These are phyloP conservation scores for Origma solitaria DNA, from an alignment of 2,113 vertebrate species.

Conservation along the genomic window DNA sequence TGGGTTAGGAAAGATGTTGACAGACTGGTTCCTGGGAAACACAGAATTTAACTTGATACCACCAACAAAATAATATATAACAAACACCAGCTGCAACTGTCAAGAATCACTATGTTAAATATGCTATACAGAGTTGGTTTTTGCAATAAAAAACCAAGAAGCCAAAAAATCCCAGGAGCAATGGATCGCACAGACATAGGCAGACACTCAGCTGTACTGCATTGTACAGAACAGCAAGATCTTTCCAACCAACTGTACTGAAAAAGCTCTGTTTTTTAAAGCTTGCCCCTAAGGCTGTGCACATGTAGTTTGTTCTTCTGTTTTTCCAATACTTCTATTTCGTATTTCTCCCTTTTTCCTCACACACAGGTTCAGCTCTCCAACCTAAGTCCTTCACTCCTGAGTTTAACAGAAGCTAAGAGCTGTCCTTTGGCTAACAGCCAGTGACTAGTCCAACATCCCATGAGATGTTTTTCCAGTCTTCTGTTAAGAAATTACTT, in stretches of 20 bases:
- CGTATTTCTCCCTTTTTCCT: neutral
- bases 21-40: slow-evolving; percentile 4
- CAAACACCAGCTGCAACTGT: slow-evolving; percentile 45
- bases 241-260: neutral
- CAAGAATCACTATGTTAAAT: neutral
- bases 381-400: neutral
- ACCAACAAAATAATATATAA: slow-evolving; percentile 32
- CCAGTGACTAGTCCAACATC: neutral
- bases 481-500: neutral
- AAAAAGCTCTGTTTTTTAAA: neutral
- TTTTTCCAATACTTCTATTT: neutral
- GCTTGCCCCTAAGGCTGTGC: neutral
- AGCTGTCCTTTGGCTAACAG: neutral
- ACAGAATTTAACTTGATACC: neutral
- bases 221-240: neutral
- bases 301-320: neutral
- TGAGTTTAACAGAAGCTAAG: neutral
- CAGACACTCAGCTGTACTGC: neutral
- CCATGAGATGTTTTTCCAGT: neutral
- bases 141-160: neutral
- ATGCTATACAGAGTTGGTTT: neutral
- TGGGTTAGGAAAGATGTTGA: slow-evolving; percentile 8
- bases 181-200: neutral
- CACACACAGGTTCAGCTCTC: neutral
- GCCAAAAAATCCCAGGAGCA: neutral